Evolutionary conservation across 2,888 invertebrate species (phyloP).

Genomic region (Himalopsyche japonica): DNA sequence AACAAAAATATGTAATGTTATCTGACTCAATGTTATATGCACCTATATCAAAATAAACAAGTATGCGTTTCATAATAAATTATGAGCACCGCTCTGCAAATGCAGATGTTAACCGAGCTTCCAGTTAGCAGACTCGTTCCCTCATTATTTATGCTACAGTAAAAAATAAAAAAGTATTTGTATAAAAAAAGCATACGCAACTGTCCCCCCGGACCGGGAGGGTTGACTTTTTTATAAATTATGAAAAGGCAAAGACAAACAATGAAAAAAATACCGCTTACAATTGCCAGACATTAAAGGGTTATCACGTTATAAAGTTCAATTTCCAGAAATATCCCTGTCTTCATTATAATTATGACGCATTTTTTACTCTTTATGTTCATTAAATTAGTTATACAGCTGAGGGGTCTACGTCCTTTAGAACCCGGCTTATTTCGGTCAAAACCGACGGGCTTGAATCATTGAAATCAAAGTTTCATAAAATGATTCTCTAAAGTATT

Average conservation of each 20-base stretch:
- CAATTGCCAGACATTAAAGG: slow-evolving; percentile 30
- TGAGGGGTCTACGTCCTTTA: too few species aligned
- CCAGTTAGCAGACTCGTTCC: slow-evolving; percentile 35
- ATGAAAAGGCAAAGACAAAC: slow-evolving; percentile 30
- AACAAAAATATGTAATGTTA: too few species aligned
- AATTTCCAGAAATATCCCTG: not conserved
- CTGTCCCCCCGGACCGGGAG: slow-evolving; percentile 25
- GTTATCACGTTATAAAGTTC: not conserved
- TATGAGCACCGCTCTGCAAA: slow-evolving; percentile 8
- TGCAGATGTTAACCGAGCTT: slow-evolving; percentile 31
- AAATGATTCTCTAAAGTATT: too few species aligned
- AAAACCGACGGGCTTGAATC: too few species aligned
- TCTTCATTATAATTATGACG: too few species aligned
- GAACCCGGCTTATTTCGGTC: too few species aligned
- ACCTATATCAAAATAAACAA: not conserved
- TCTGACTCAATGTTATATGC: not conserved
- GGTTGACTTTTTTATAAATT: slow-evolving; percentile 27
- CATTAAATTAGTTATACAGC: too few species aligned
- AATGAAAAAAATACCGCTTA: slow-evolving; percentile 13
- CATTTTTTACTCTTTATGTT: too few species aligned
- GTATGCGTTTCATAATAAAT: not conserved
- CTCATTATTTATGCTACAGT: slow-evolving; percentile 29
- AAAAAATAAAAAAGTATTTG: slow-evolving; percentile 19
- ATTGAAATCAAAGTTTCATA: too few species aligned
- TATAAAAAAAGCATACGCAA: slow-evolving; percentile 30